phyloP scores from a whole-genome alignment of 2,113 vertebrate species.

The Ia io region DNA sequence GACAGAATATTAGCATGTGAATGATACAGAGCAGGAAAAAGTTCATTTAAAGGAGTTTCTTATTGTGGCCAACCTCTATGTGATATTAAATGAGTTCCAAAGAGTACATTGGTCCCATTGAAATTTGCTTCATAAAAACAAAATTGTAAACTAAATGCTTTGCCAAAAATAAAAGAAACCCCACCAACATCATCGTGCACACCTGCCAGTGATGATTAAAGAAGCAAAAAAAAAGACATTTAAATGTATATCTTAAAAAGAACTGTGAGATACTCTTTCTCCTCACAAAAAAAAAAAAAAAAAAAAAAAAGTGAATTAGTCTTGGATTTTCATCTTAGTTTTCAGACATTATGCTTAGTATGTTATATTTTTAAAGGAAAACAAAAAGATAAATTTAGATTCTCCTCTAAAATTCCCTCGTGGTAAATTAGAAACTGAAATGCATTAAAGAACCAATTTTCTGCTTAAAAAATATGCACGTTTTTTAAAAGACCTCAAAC shows the following conservation, averaged over 20 bases:
- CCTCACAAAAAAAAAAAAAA: background rate
- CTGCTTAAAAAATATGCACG: background rate
- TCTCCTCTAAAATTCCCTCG: background rate
- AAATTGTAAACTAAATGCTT: slow-evolving; percentile 38
- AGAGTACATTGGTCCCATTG: background rate
- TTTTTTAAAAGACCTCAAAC: background rate
- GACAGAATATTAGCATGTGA: slow-evolving; percentile 33
- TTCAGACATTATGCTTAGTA: background rate
- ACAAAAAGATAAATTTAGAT: background rate
- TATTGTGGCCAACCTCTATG: background rate
- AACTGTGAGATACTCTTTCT: background rate
- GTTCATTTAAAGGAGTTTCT: slow-evolving; percentile 26
- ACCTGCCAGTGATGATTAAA: background rate
- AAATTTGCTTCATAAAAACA: slow-evolving; percentile 61
- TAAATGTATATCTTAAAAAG: background rate
- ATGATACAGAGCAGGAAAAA: slow-evolving; percentile 8
- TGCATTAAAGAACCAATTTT: background rate
- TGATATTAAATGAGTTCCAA: slow-evolving; percentile 54
- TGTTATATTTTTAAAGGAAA: background rate
- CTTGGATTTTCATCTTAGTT: slow-evolving; percentile 22
- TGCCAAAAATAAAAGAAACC: slow-evolving; percentile 30
- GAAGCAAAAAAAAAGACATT: background rate
- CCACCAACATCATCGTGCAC: background rate
- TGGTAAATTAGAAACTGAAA: slow-evolving; percentile 31
- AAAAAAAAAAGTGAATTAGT: background rate